These are phyloP conservation scores for Xestia sexstrigata DNA, from an alignment of 2,888 invertebrate genomes.

Conservation along the genomic window DNA sequence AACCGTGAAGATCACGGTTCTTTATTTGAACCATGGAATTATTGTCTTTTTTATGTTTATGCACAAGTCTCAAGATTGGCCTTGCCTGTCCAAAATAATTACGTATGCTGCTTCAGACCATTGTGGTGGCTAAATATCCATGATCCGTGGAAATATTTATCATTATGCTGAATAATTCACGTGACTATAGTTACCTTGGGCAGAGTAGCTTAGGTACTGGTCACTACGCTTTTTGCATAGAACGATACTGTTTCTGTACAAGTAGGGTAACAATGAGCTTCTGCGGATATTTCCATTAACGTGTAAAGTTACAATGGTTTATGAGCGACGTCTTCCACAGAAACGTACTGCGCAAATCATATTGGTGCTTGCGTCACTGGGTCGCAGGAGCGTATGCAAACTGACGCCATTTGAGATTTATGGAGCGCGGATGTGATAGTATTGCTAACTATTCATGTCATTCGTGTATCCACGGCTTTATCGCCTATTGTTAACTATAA, in stretches of 20 bases:
- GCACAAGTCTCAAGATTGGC: constrained; percentile 70
- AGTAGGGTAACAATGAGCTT: constrained; percentile 71
- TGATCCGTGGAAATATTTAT: constrained; percentile 84
- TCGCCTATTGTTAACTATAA: constrained; percentile 64
- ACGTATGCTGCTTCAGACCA: constrained; percentile 70
- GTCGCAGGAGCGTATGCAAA: constrained; percentile 66
- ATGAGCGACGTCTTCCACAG: constrained; percentile 67
- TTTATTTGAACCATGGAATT: constrained; percentile 65
- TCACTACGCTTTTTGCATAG: constrained; percentile 70
- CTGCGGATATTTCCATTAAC: constrained; percentile 58
- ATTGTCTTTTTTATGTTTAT: constrained; percentile 62
- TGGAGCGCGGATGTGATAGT: constrained; percentile 73
- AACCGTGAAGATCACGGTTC: constrained; percentile 69
- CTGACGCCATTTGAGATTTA: constrained; percentile 68
- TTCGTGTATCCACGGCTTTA: constrained; percentile 58
- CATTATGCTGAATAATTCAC: constrained; percentile 78
- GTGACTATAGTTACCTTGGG: constrained; percentile 81
- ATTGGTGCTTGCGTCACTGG: constrained; percentile 71
- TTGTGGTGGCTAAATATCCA: constrained; percentile 80
- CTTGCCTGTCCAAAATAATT: constrained; percentile 80
- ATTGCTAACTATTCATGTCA: constrained; percentile 69
- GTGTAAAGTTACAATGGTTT: constrained; percentile 53
- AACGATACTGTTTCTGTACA: constrained; percentile 48
- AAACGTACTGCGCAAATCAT: constrained; percentile 75
- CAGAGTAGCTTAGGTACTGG: constrained; percentile 71